phyloP scores from a whole-genome alignment of 2,888 invertebrate genomes.

The Thysanoteuthis rhombus region DNA sequence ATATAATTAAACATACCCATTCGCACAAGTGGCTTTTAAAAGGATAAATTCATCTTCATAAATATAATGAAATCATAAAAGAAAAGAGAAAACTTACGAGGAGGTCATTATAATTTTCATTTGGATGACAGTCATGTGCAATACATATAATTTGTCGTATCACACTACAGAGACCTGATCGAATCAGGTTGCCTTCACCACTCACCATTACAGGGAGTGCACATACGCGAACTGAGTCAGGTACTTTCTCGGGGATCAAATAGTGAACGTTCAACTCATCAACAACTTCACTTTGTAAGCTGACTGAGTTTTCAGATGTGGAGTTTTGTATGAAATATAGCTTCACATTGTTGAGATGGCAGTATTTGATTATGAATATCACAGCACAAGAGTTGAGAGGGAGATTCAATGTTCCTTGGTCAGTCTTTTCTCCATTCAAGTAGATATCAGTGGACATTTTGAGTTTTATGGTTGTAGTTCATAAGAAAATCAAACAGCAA shows the following conservation, averaged over 20 bases:
- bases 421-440: background rate
- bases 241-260: conserved; percentile 33
- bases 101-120: conserved; percentile 47
- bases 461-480: background rate
- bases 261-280: conserved; percentile 24
- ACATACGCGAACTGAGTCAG: conserved; percentile 41
- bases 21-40: too few relatives aligned
- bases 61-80: too few relatives aligned
- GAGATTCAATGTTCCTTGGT: conserved; percentile 37
- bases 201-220: conserved; percentile 43
- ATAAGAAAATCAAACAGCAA: background rate
- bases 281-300: background rate
- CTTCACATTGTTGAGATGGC: conserved; percentile 32
- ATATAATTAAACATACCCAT: too few relatives aligned
- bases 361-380: conserved; percentile 49
- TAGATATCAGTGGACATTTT: conserved; percentile 23
- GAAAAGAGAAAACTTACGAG: conserved; percentile 44
- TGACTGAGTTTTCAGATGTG: background rate
- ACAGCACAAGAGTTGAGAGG: conserved; percentile 50
- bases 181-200: conserved; percentile 41
- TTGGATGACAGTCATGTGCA: conserved; percentile 41
- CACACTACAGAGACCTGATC: conserved; percentile 56
- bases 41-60: too few relatives aligned
- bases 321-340: background rate
- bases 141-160: conserved; percentile 52